These are phyloP conservation scores for Drosophila sp. DNA, from an alignment of 1,140 invertebrate genomes.

Conservation along the genomic window DNA sequence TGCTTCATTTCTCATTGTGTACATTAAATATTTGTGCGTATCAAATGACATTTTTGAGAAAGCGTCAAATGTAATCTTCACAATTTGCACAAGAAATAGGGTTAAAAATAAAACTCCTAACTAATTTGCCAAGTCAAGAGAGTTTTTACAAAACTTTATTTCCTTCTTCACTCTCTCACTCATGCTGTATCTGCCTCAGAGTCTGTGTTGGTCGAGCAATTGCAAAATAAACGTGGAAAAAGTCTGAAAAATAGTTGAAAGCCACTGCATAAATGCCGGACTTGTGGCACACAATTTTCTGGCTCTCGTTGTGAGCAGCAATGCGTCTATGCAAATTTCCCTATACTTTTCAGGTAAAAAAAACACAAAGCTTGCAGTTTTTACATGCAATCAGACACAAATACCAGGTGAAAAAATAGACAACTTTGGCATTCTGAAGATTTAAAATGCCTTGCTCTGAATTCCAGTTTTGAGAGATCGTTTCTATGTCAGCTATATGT, in stretches of 20 bases:
- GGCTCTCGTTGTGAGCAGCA: conserved; percentile 40
- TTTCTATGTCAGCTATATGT: too few species aligned
- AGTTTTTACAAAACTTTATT: conserved; percentile 35
- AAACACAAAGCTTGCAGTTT: conserved; percentile 50
- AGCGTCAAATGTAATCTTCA: conserved; percentile 74
- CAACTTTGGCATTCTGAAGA: too few species aligned
- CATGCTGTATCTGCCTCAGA: neutral
- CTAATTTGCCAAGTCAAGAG: conserved; percentile 42
- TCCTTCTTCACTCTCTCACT: neutral
- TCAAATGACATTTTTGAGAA: conserved; percentile 72
- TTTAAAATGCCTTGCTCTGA: too few species aligned
- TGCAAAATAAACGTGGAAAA: conserved; percentile 67
- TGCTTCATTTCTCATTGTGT: conserved; percentile 17
- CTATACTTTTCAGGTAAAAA: conserved; percentile 28
- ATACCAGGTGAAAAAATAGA: conserved; percentile 1
- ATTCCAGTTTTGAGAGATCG: too few species aligned
- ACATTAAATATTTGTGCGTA: conserved; percentile 79
- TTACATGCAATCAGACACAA: conserved; percentile 22
- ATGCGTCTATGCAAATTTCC: conserved; percentile 78
- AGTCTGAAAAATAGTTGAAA: conserved; percentile 47
- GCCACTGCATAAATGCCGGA: conserved; percentile 56
- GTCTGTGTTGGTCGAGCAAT: conserved; percentile 25
- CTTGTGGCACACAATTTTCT: conserved; percentile 64
- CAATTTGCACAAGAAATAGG: conserved; percentile 58
- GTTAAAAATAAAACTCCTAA: conserved; percentile 39